phyloP scores from a whole-genome alignment of 2,113 vertebrate genomes.

The Notechis scutatus region DNA sequence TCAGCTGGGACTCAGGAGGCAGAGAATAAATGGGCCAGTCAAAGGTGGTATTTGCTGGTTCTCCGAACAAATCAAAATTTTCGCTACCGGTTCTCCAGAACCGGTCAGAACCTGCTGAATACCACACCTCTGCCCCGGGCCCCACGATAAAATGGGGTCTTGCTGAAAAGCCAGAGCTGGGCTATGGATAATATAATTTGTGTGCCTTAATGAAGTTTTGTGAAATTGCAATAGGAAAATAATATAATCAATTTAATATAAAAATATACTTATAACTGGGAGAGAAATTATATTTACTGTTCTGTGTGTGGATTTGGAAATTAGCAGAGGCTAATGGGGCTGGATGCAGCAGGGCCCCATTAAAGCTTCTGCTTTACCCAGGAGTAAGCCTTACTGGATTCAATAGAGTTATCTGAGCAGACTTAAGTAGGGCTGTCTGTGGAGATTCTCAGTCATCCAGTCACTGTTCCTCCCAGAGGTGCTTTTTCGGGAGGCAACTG shows the following conservation, averaged over 20 bases:
- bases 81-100: too few species aligned
- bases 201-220: neutral
- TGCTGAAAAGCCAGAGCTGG: neutral
- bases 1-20: too few species aligned
- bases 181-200: neutral
- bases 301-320: neutral
- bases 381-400: neutral
- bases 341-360: neutral
- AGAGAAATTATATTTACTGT: neutral
- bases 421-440: neutral
- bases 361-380: neutral
- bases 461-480: too few species aligned
- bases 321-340: neutral
- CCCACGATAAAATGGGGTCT: too few species aligned
- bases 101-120: too few species aligned
- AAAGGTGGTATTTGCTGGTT: too few species aligned
- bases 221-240: neutral
- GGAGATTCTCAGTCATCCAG: too few species aligned
- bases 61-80: too few species aligned
- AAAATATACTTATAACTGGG: neutral
- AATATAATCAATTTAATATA: neutral
- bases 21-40: too few species aligned
- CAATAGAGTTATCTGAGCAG: neutral
- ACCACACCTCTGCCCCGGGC: too few species aligned
- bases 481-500: too few species aligned